phyloP scores from a whole-genome alignment of 1,140 invertebrate species.

The Homalodisca vitripennis region DNA sequence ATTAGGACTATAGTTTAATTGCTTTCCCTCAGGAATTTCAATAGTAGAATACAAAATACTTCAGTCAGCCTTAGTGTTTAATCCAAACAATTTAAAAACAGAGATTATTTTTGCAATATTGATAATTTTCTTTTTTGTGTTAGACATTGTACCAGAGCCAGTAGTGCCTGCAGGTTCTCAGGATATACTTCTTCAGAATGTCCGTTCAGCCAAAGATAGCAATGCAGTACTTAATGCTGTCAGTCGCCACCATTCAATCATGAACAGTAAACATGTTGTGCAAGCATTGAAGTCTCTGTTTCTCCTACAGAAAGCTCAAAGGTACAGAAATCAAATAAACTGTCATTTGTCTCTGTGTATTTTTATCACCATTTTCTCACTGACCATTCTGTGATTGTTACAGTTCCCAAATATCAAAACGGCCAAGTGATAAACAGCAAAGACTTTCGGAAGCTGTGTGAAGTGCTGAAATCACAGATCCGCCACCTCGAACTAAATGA shows the following conservation, averaged over 20 bases:
- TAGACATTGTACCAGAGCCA: no score
- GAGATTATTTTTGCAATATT: no score
- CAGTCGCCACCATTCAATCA: neutral
- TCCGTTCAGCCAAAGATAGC: neutral
- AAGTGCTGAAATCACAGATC: conserved; percentile 52
- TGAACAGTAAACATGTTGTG: neutral
- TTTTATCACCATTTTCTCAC: neutral
- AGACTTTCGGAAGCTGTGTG: conserved; percentile 52
- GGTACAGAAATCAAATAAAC: neutral
- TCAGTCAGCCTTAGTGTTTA: no score
- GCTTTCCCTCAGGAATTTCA: no score
- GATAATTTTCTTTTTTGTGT: no score
- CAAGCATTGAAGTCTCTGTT: neutral
- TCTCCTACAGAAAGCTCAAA: neutral
- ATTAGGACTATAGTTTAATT: no score
- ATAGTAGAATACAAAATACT: no score
- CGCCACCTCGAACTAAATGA: conserved; percentile 53
- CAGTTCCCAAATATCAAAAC: conserved; percentile 34
- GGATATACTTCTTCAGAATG: neutral
- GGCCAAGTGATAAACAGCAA: conserved; percentile 40
- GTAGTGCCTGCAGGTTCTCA: neutral
- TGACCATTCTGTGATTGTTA: neutral
- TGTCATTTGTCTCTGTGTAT: neutral
- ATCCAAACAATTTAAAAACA: no score
- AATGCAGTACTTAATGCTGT: neutral